Percentiles rank a stretch among this genome's conserved stretches.
Evolutionary conservation across 1,140 invertebrate species (phyloP).

Genomic region (Sycophaga agraensis): DNA sequence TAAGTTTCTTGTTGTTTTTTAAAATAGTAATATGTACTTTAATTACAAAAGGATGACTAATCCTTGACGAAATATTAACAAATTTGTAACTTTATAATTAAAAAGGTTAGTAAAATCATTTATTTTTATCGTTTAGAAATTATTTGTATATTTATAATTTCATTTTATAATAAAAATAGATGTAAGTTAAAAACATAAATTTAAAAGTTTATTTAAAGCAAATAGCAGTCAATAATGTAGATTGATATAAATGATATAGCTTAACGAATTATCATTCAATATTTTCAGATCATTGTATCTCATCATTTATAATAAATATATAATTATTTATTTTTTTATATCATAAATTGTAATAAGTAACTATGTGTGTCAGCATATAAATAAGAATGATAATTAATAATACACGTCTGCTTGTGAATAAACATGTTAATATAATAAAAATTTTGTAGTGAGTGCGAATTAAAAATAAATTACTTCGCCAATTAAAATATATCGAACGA

Average conservation of each 20-base stretch:
- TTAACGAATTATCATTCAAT: not conserved
- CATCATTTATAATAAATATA: not conserved
- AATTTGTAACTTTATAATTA: not conserved
- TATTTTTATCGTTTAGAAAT: not conserved
- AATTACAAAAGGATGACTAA: constrained; percentile 2
- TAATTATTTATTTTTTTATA: not conserved
- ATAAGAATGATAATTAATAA: too few species aligned
- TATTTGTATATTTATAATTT: not conserved
- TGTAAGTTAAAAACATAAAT: not conserved
- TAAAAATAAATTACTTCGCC: too few species aligned
- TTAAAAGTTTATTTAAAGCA: too few species aligned
- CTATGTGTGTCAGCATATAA: too few species aligned
- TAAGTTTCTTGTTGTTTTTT: not conserved
- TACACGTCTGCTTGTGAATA: too few species aligned
- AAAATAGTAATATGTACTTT: not conserved
- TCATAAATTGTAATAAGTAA: too few species aligned
- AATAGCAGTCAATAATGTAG: too few species aligned
- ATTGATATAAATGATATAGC: not conserved
- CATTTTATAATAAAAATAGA: not conserved
- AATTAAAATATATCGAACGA: too few species aligned
- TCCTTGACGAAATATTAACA: not conserved
- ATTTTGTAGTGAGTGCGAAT: too few species aligned
- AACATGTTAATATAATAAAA: too few species aligned
- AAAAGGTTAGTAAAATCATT: not conserved
- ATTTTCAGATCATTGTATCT: constrained; percentile 7